Evolutionary conservation across 2,888 invertebrate genomes (phyloP), one percentile per base, ranked within the genome.

Genomic region (Lepidonotus clava): DNA sequence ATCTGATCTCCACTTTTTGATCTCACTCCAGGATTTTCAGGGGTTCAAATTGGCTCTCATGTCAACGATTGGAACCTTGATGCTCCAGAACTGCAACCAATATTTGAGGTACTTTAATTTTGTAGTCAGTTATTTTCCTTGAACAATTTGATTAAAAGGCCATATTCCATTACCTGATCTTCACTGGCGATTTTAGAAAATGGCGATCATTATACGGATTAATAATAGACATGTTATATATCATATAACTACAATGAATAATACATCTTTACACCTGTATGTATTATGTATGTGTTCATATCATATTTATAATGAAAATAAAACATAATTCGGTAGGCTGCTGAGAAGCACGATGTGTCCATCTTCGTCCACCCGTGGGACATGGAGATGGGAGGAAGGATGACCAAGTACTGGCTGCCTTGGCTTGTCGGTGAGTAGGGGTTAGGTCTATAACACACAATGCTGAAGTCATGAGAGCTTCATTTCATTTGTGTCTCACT

Each of bases 321-420:
- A n/a, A n/a, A n/a, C n/a, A n/a, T n/a, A n/a, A 40, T 83, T 56
- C 76, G 86, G 0, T 88, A 95, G 95, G 94, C 94, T 38, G 95
- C 95, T 14, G 94, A 95, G 89, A 94, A 95, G 77, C 91, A 95
- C 53, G 91, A 93, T 83, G 93, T 94, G 76, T 91, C 94, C 1
- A 91, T 95, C n/a, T 95, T 95, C 92, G 94, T 96, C 0, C 95
- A 95, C 91, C 95, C 95, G 0, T 96, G 95, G 95, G 95, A 95
- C 91, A 95, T 95, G 95, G 92, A 93, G 85, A 92, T 93, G 91
- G 94, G 93, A 1, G 95, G 95, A 1, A 92, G 95, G 67, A 94
- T 95, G 92, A 90, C 91, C 61, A 95, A 95, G 88, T 95, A 95
- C 91, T 95, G 95, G 95, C 89, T 95, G 89, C 95, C 95, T 0